A percentile compares a stretch with the other conserved stretches of the same genome.
Conservation (phyloP, 1,140 invertebrate genomes). For the Drosophila rufa region DNA sequence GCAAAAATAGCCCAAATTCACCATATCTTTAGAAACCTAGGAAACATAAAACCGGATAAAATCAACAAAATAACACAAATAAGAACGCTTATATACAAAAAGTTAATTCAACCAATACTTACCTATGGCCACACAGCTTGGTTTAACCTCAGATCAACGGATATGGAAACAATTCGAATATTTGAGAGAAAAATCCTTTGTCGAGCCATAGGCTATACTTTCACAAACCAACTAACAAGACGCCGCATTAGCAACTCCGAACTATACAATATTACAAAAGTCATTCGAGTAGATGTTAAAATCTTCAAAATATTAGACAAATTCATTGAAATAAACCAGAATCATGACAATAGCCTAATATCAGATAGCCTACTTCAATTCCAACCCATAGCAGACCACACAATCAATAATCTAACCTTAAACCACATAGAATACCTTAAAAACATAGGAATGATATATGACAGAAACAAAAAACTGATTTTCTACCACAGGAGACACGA, state of each 20-base stretch:
- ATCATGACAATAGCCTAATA: too few relatives aligned
- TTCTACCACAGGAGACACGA: conserved; percentile 14
- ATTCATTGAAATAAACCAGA: background rate
- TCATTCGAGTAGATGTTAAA: conserved; percentile 4
- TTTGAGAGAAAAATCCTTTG: conserved; percentile 18
- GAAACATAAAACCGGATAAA: background rate
- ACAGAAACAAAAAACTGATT: conserved; percentile 2
- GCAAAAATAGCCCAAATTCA: background rate
- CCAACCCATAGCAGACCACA: too few relatives aligned
- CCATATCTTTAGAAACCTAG: background rate
- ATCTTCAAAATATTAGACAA: conserved; percentile 14
- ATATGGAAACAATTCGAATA: background rate
- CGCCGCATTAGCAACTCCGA: background rate
- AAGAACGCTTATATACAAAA: background rate
- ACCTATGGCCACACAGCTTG: conserved; percentile 5
- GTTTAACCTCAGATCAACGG: background rate
- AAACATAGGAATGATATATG: background rate
- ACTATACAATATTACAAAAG: conserved; percentile 2
- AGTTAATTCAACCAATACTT: conserved; percentile 16
- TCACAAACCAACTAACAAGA: background rate
- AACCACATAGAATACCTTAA: conserved; percentile 8
- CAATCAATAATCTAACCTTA: background rate
- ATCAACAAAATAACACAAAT: background rate
- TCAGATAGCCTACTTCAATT: too few relatives aligned
- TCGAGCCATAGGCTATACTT: background rate